phyloP scores from a whole-genome alignment of 2,888 invertebrate genomes.

The Anagyrus pseudococci region DNA sequence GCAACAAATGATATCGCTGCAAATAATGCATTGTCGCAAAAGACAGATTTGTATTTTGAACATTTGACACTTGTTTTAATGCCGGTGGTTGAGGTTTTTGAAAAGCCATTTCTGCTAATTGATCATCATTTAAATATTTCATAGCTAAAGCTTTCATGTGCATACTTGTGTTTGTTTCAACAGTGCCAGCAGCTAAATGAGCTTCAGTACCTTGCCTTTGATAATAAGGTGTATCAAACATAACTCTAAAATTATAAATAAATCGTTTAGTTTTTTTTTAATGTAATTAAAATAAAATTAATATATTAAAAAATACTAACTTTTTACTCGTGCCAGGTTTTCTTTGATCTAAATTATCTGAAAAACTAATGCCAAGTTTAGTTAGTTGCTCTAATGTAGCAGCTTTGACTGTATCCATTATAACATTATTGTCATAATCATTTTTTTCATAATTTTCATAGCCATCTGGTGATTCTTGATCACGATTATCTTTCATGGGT shows the following conservation, averaged over 20 bases:
- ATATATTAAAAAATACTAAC: slow-evolving; percentile 28
- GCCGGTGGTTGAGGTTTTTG: slow-evolving; percentile 49
- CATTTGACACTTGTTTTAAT: slow-evolving; percentile 53
- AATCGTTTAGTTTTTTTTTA: neutral
- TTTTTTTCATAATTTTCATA: slow-evolving; percentile 24
- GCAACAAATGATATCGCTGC: slow-evolving; percentile 71
- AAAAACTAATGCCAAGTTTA: slow-evolving; percentile 55
- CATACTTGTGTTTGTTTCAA: slow-evolving; percentile 64
- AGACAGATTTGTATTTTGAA: slow-evolving; percentile 68
- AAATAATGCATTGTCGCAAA: slow-evolving; percentile 76
- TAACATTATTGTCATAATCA: slow-evolving; percentile 41
- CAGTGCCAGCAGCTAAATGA: slow-evolving; percentile 46
- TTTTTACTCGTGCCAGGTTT: slow-evolving; percentile 46
- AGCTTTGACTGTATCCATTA: slow-evolving; percentile 51
- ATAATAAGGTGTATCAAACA: slow-evolving; percentile 54
- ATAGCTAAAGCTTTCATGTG: slow-evolving; percentile 66
- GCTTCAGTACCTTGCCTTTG: slow-evolving; percentile 51
- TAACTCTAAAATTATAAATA: slow-evolving; percentile 39
- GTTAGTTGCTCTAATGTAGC: slow-evolving; percentile 57
- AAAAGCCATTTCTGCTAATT: slow-evolving; percentile 56
- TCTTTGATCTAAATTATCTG: slow-evolving; percentile 47
- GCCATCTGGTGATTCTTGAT: slow-evolving; percentile 12
- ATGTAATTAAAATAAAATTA: slow-evolving; percentile 4
- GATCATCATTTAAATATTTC: slow-evolving; percentile 66
- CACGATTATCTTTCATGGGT: slow-evolving; percentile 41